phyloP scores from a whole-genome alignment of 2,888 invertebrate genomes.

The Apoderus coryli region DNA sequence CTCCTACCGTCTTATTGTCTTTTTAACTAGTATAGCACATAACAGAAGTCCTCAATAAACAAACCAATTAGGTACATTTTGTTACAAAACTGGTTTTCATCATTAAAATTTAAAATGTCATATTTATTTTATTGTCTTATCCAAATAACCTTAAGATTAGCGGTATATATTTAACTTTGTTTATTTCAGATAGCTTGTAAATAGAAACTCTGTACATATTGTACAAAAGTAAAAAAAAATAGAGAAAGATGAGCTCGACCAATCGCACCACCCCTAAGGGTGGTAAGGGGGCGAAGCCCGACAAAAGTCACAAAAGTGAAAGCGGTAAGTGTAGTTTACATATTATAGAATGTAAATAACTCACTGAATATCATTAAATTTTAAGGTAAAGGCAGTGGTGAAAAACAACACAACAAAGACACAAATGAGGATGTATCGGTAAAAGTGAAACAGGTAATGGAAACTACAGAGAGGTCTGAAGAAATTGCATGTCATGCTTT shows the following conservation, averaged over 20 bases:
- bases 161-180: too few species aligned
- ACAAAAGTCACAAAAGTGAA: slow-evolving; percentile 29
- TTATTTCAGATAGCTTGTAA: slow-evolving; percentile 54
- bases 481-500: slow-evolving; percentile 87
- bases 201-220: slow-evolving; percentile 68
- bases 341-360: too few species aligned
- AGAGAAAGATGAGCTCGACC: slow-evolving; percentile 56
- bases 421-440: slow-evolving; percentile 43
- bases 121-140: too few species aligned
- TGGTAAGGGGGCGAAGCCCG: slow-evolving; percentile 36
- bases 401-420: slow-evolving; percentile 27
- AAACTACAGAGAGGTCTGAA: slow-evolving; percentile 77
- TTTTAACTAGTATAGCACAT: too few species aligned
- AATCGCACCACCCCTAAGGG: slow-evolving; percentile 52
- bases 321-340: slow-evolving; percentile 26
- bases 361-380: too few species aligned
- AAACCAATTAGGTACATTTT: too few species aligned
- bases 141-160: too few species aligned
- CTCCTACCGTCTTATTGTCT: too few species aligned
- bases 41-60: too few species aligned
- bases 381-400: slow-evolving; percentile 27
- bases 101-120: too few species aligned
- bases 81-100: too few species aligned
- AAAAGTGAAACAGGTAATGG: slow-evolving; percentile 72
- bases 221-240: too few species aligned